Conservation (phyloP, 2,888 invertebrate genomes). For the Cordilura impudica region DNA sequence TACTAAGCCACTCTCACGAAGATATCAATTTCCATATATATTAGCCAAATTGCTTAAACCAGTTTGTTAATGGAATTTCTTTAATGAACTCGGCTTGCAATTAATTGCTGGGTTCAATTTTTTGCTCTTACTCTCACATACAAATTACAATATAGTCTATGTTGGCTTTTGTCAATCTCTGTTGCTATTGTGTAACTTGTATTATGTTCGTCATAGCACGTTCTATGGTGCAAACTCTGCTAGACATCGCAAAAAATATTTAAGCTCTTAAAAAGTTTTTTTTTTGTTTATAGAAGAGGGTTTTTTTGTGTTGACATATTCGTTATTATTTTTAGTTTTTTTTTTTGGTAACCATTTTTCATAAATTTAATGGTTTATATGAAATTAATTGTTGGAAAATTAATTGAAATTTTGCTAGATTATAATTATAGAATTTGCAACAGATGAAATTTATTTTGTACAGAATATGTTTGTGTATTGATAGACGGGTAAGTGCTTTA, state of each 20-base stretch:
- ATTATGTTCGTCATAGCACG: background rate
- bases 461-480: no score
- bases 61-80: no score
- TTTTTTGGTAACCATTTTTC: slow-evolving; percentile 27
- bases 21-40: no score
- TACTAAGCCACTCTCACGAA: no score
- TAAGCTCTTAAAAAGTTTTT: slow-evolving; percentile 20
- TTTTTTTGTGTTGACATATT: slow-evolving; percentile 36
- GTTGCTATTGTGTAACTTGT: slow-evolving; percentile 21
- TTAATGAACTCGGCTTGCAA: background rate
- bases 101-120: slow-evolving; percentile 17
- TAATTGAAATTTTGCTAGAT: slow-evolving; percentile 51
- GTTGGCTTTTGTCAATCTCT: slow-evolving; percentile 47
- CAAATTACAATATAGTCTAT: slow-evolving; percentile 36
- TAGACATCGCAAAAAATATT: slow-evolving; percentile 35
- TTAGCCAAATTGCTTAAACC: no score
- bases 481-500: no score
- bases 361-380: slow-evolving; percentile 57
- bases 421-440: slow-evolving; percentile 36
- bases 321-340: slow-evolving; percentile 8
- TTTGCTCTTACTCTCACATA: background rate
- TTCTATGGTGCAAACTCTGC: slow-evolving; percentile 35
- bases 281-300: background rate
- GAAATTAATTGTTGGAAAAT: slow-evolving; percentile 59
- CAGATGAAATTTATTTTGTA: slow-evolving; percentile 4